phyloP scores from a whole-genome alignment of 2,797 vertebrate species.

The Sorex maritimensis region DNA sequence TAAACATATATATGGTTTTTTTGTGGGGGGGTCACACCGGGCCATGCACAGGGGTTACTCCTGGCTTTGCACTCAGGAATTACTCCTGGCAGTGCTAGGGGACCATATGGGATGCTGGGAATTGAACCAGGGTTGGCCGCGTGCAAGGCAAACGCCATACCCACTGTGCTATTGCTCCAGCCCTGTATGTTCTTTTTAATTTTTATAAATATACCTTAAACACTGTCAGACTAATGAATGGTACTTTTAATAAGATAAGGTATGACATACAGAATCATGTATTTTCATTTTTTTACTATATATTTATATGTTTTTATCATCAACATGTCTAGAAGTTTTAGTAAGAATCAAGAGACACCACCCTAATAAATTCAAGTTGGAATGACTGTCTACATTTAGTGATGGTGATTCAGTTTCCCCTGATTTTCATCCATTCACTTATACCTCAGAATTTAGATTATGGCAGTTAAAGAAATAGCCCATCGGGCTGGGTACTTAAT shows the following conservation, averaged over 20 bases:
- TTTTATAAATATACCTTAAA: no score
- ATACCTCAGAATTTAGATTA: slow-evolving; percentile 8
- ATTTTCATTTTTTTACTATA: slow-evolving; percentile 23
- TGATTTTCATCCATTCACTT: slow-evolving; percentile 30
- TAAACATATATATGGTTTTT: not conserved
- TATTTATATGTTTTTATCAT: slow-evolving; percentile 15
- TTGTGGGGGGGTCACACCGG: no score
- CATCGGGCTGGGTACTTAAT: no score
- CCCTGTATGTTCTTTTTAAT: no score
- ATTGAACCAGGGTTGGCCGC: no score
- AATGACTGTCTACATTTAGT: not conserved
- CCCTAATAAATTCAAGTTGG: slow-evolving; percentile 8
- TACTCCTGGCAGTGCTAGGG: no score
- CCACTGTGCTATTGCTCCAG: no score
- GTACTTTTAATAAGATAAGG: not conserved
- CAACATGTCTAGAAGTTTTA: slow-evolving; percentile 22
- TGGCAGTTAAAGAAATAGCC: not conserved
- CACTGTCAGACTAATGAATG: not conserved
- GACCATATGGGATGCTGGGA: no score
- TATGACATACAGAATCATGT: not conserved
- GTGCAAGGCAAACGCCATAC: no score
- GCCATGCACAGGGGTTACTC: no score
- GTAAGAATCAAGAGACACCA: not conserved
- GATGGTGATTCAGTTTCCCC: not conserved
- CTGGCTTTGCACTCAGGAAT: no score